Base-by-base conservation (phyloP, 2,888 invertebrate genomes). In the Belgica antarctica region DNA sequence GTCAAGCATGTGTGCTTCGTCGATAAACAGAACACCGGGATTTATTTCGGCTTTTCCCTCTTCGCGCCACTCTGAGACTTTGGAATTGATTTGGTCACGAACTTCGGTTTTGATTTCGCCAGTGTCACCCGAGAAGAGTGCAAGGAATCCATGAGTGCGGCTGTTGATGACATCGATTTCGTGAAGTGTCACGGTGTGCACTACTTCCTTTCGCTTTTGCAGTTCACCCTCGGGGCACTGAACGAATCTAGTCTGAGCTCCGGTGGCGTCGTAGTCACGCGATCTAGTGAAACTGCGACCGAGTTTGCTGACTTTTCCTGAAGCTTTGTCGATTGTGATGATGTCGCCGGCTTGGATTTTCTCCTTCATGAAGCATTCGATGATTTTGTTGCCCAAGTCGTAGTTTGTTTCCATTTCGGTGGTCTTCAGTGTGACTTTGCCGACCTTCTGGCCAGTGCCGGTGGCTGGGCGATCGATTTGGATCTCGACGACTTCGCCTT, bases 331-430 rank as follows among this genome's bases (percentile, higher is more conserved):
- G 75, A 99, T 98, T 4, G 96, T 97, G 17, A 99, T 92, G 0
- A 99, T 95, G 79, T 99, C 99, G 1, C 97, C 94, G 0, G 93
- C 90, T 83, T 92, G 92, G 1, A 94, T 93, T 83, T 96, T 97
- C 76, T 98, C 96, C 76, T 97, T 97, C 75, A 94, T 88, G 71
- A 97, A 85, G 69, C 94, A 92, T 78, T 98, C 97, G 70, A 98
- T 97, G 89, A 98, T 97, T 83, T 98, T 98, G 65, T 91, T 90
- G 1, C 99, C 99, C 77, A 99, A 84, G 79, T 99, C 99, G 78
- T 99, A 99, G 73, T 97, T 91, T 0, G 99, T 98, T 81, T 99
- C 99, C 99, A 99, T 99, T 79, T 99, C 99, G 0, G 97, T 98
- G 0, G 99, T 99, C 82, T 99, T 99, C 59, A 99, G 82, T 0